Evolutionary conservation across 2,113 vertebrate genomes (phyloP).

Genomic region (Equus przewalskii): DNA sequence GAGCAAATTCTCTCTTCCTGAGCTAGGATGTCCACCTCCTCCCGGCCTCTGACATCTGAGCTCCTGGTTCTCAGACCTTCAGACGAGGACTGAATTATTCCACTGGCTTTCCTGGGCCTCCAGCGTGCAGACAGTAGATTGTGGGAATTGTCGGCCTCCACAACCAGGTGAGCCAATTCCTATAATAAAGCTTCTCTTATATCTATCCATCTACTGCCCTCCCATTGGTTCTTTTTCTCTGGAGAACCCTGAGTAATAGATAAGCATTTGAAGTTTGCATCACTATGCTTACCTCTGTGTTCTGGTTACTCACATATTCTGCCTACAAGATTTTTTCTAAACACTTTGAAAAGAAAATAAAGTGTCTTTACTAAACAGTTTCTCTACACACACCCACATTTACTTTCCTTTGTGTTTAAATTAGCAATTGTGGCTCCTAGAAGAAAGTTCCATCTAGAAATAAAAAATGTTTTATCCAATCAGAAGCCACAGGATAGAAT

Average conservation of each 20-base stretch:
- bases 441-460: neutral
- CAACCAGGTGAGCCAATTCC: neutral
- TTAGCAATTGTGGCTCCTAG: neutral
- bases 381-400: neutral
- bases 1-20: neutral
- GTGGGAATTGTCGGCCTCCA: neutral
- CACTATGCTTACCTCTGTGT: neutral
- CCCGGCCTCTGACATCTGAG: neutral
- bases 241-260: neutral
- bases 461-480: slow-evolving; percentile 13
- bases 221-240: neutral
- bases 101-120: neutral
- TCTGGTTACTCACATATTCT: neutral
- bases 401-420: neutral
- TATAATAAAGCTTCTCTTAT: neutral
- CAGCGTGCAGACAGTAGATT: neutral
- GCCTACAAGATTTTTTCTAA: neutral
- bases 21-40: neutral
- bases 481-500: neutral
- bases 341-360: neutral
- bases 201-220: neutral
- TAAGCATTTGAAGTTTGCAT: accelerated
- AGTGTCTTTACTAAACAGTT: neutral
- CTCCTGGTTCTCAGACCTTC: neutral
- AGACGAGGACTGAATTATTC: neutral